Conservation (phyloP, 2,797 vertebrate species). For the Ctenochaetus hawaiiensis region DNA sequence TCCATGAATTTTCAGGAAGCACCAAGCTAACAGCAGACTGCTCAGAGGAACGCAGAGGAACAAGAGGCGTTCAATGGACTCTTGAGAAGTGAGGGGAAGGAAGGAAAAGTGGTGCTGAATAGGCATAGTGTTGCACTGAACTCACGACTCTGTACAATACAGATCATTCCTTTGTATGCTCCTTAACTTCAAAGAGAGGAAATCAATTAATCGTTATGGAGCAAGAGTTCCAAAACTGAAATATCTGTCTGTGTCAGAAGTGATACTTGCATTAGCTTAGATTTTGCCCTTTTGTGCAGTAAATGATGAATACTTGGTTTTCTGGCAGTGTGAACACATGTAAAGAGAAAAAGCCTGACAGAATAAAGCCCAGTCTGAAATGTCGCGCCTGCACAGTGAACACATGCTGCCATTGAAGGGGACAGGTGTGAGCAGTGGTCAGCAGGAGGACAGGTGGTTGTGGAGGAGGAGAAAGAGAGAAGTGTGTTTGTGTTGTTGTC, state of each 20-base stretch:
- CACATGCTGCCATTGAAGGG: slow-evolving; percentile 48
- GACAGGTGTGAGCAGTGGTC: slow-evolving; percentile 60
- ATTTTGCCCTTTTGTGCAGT: not conserved
- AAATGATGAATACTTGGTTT: not conserved
- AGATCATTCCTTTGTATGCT: not conserved
- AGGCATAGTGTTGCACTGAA: slow-evolving; percentile 7
- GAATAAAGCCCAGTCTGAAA: slow-evolving; percentile 10
- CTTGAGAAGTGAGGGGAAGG: slow-evolving; percentile 18
- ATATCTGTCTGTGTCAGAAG: not conserved
- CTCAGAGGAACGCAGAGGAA: slow-evolving; percentile 3
- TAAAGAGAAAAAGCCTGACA: not conserved
- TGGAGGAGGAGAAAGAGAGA: not conserved
- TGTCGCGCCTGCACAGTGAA: slow-evolving; percentile 52
- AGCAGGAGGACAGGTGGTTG: slow-evolving; percentile 47
- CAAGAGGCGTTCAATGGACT: slow-evolving; percentile 2
- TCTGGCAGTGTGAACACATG: not conserved
- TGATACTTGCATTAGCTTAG: not conserved
- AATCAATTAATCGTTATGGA: slow-evolving; percentile 7
- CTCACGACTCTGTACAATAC: not conserved
- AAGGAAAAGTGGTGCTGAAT: slow-evolving; percentile 27
- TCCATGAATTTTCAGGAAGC: not conserved
- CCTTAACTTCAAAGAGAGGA: not conserved
- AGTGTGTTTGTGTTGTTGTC: slow-evolving; percentile 11
- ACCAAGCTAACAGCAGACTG: not conserved
- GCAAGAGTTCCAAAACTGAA: not conserved